Base-by-base conservation (phyloP, 2,888 invertebrate species). In the Ophion ellenae region DNA sequence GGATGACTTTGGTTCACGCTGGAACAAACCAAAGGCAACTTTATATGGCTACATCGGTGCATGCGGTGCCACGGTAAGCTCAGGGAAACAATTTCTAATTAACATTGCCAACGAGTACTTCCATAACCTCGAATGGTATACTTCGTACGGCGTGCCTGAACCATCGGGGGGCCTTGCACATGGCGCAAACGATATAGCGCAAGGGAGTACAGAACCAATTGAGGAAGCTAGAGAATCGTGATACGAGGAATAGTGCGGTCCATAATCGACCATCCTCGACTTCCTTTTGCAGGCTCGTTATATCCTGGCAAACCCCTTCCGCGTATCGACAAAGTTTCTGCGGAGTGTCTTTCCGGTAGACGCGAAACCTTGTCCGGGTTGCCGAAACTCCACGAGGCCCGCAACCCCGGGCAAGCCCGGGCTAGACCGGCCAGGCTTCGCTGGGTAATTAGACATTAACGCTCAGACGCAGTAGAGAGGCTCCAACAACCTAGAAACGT, bases 361-460 rank as follows among this genome's bases (percentile, higher is more conserved):
- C 36, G 73, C 40, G 40, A 10, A 53, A 59, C 64, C n/a, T 4
- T 24, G 28, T 47, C 32, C 66, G 76, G 28, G 53, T 47, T 40
- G 64, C 70, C 36, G 75, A 83, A 80, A 78, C 75, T 79, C 79
- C 53, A 70, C n/a, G 45, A 80, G 81, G 83, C 85, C 83, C 84
- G 75, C 57, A 64, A 69, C 69, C 75, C 67, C 75, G 47, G 67
- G 74, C 74, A 32, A 74, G 7, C 40, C 59, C 59, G 45, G 40
- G 40, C 64, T 47, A 47, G 40, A 57, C 73, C 66, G 66, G 61
- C 86, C 77, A 87, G 86, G 89, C 89, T 89, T 87, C 83, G 84
- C 88, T 47, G 28, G 89, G 90, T 91, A 91, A 91, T 91, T 91
- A 89, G 90, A 90, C 90, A 91, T 91, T 90, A 91, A 91, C 82